Conservation (phyloP, 2,797 vertebrate species). For the Lagocephalus sceleratus region DNA sequence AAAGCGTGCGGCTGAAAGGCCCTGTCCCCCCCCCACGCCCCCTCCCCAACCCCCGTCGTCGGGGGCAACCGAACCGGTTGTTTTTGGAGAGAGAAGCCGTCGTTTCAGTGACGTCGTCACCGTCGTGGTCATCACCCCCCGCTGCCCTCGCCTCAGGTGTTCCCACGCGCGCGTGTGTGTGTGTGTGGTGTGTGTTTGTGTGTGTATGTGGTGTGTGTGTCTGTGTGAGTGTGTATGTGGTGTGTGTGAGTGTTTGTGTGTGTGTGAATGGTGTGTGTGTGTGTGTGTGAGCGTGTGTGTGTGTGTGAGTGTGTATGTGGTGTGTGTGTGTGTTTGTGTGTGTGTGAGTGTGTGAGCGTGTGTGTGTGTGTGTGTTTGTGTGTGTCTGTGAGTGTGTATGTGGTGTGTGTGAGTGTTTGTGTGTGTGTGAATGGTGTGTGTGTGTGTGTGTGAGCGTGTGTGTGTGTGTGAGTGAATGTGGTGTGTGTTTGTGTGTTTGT, state of each 20-base stretch:
- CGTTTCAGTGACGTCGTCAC: not conserved
- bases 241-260: slow-evolving; percentile 26
- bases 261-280: slow-evolving; percentile 33
- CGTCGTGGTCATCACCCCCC: too few species aligned
- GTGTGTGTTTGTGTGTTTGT: slow-evolving; percentile 36
- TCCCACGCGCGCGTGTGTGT: slow-evolving; percentile 24
- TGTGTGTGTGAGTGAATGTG: slow-evolving; percentile 41
- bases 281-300: slow-evolving; percentile 32
- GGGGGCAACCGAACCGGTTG: too few species aligned
- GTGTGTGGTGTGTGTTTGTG: slow-evolving; percentile 38
- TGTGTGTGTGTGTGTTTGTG: slow-evolving; percentile 42
- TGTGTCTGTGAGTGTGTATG: slow-evolving; percentile 28
- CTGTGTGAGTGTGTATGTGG: slow-evolving; percentile 38
- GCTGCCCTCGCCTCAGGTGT: slow-evolving; percentile 33
- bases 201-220: slow-evolving; percentile 35
- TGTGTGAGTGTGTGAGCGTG: slow-evolving; percentile 26
- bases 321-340: slow-evolving; percentile 43
- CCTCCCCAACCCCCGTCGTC: too few species aligned
- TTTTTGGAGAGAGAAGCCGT: too few species aligned
- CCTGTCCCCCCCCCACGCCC: too few species aligned
- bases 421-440: slow-evolving; percentile 35
- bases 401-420: slow-evolving; percentile 28
- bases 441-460: slow-evolving; percentile 29
- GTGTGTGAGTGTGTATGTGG: slow-evolving; percentile 38
- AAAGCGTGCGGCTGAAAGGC: too few species aligned